Base-by-base conservation (phyloP, 1,140 invertebrate species). In the Wasmannia auropunctata region DNA sequence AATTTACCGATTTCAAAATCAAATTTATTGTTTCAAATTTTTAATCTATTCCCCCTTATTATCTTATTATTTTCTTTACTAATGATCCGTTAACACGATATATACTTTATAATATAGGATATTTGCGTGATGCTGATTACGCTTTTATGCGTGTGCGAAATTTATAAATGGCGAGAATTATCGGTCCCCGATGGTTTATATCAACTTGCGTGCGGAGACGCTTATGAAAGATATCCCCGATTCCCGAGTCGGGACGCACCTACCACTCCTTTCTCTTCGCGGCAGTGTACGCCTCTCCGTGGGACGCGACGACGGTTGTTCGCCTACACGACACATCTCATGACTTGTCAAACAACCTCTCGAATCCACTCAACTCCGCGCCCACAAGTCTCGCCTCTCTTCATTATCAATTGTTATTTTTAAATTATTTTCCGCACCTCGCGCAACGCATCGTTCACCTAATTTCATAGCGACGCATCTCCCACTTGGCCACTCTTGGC, bases 251-350 rank as follows among this genome's bases (percentile, higher is more conserved):
- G 54, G 54, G 54, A 87, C 80, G 74, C 86, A 89, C 86, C 81
- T 87, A 87, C 34, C 56, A 77, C 58, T 69, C 62, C 60, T 87
- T 51, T 85, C 62, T 85, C 56, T 37, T 31, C 40, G 14, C 54
- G 8, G n/a, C 34, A 51, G 19, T 85, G 40, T 22, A 54, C 84
- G 79, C 43, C 56, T 56, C 60, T 54, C 74, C 88, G 90, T 91
- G 86, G 86, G 87, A 81, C 54, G 89, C 87, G 81, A 90, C 88
- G 85, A 91, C 90, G 72, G 58, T 88, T 81, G 86, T 89, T 85
- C 92, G 90, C 93, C 93, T 89, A 93, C 93, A 54, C 90, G 63
- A 85, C 77, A 88, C 86, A 85, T 91, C 88, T 91, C 88, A 62
- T 46, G 63, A 88, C 88, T 89, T 86, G 86, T 85, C 87, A 72